phyloP scores from a whole-genome alignment of 2,797 vertebrate genomes.

The Somateria mollissima region DNA sequence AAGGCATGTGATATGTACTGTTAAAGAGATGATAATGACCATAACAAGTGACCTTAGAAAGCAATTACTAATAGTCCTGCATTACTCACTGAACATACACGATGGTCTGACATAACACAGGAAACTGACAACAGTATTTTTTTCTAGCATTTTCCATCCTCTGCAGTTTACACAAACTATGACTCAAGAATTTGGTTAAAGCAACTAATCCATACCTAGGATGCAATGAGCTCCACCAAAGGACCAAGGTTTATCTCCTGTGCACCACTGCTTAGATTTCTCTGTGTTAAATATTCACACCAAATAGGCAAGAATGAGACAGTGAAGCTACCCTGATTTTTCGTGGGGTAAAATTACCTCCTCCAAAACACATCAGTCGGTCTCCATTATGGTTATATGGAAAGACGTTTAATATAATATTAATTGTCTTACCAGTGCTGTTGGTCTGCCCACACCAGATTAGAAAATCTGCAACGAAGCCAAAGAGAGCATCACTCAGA shows the following conservation, averaged over 20 bases:
- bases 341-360: background rate
- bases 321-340: background rate
- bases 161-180: background rate
- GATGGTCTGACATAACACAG: background rate
- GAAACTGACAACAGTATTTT: background rate
- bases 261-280: background rate
- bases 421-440: slow-evolving; percentile 67
- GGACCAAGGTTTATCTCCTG: background rate
- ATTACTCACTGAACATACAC: background rate
- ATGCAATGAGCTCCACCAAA: background rate
- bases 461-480: slow-evolving; percentile 70
- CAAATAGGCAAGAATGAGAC: background rate
- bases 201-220: background rate
- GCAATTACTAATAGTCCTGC: background rate
- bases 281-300: background rate
- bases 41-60: background rate
- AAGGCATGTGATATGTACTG: background rate
- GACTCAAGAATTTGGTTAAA: background rate
- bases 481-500: slow-evolving; percentile 71
- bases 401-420: background rate
- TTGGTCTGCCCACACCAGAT: slow-evolving; percentile 76
- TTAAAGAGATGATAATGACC: background rate
- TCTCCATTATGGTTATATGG: background rate
- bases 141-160: background rate
- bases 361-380: background rate